phyloP scores from a whole-genome alignment of 1,140 invertebrate species.

The Carposina sasakii region DNA sequence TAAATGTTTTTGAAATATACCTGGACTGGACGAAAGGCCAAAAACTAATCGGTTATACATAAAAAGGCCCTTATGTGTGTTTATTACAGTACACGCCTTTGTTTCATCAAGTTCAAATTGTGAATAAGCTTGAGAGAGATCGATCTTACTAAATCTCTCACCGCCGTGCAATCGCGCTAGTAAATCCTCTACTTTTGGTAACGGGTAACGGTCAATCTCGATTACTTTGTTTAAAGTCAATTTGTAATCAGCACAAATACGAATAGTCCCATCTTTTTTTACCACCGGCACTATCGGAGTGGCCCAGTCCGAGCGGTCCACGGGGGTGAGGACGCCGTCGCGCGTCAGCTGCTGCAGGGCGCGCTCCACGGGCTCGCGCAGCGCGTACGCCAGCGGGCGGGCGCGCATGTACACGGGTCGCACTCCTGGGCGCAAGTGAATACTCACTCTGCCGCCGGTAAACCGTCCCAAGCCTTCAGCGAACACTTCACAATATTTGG shows the following conservation, averaged over 20 bases:
- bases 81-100: slow-evolving; percentile 3
- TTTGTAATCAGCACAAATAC: slow-evolving; percentile 10
- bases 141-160: neutral
- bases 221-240: slow-evolving; percentile 2
- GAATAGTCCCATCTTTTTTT: slow-evolving; percentile 8
- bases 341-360: neutral
- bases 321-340: neutral
- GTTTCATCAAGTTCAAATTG: slow-evolving; percentile 5
- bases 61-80: neutral
- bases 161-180: slow-evolving; percentile 4
- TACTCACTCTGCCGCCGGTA: slow-evolving; percentile 1
- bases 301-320: neutral
- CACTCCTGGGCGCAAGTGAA: neutral
- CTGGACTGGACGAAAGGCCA: slow-evolving; percentile 4
- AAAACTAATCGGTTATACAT: neutral
- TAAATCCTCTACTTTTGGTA: slow-evolving; percentile 5
- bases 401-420: neutral
- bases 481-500: slow-evolving; percentile 10
- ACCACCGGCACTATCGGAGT: neutral
- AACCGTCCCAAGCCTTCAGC: slow-evolving; percentile 8
- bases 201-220: slow-evolving; percentile 2
- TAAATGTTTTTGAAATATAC: slow-evolving; percentile 5
- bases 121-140: slow-evolving; percentile 1
- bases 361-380: slow-evolving; percentile 1
- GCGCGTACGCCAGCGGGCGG: neutral